phyloP scores from a whole-genome alignment of 2,888 invertebrate genomes.

The Drosophila eohydei region DNA sequence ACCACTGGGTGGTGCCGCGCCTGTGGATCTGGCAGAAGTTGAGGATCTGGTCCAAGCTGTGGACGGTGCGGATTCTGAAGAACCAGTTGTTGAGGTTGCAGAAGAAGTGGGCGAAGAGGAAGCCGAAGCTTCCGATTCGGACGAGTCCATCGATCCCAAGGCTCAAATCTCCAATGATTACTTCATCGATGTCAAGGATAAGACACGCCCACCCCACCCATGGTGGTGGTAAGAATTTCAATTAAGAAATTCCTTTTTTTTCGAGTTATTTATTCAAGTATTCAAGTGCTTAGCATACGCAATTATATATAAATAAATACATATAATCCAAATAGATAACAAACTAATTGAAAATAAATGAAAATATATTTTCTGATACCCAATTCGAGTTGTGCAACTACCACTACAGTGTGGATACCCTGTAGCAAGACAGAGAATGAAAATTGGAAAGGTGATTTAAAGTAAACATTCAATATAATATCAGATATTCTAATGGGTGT shows the following conservation, averaged over 20 bases:
- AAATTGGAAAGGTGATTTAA: background rate
- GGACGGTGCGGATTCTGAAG: background rate
- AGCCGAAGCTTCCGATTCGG: constrained; percentile 4
- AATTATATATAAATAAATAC: background rate
- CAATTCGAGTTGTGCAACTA: background rate
- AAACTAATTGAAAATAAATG: background rate
- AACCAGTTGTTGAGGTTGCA: background rate
- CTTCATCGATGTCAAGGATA: constrained; percentile 45
- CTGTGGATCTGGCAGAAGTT: background rate
- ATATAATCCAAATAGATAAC: background rate
- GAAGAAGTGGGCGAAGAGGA: background rate
- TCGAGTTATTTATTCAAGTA: constrained; percentile 35
- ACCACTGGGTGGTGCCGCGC: constrained; percentile 23
- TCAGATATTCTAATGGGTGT: background rate
- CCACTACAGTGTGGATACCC: background rate
- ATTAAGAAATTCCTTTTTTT: background rate
- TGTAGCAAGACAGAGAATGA: background rate
- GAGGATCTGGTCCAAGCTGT: constrained; percentile 5
- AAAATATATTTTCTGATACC: background rate
- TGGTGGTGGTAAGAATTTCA: constrained; percentile 43
- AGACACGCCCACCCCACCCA: constrained; percentile 23
- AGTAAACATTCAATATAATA: background rate
- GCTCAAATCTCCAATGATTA: constrained; percentile 28
- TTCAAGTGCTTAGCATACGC: constrained; percentile 11
- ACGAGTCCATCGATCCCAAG: constrained; percentile 1